Evolutionary conservation across 2,888 invertebrate genomes (phyloP).

Genomic region (Hemicrepidius hirtus): DNA sequence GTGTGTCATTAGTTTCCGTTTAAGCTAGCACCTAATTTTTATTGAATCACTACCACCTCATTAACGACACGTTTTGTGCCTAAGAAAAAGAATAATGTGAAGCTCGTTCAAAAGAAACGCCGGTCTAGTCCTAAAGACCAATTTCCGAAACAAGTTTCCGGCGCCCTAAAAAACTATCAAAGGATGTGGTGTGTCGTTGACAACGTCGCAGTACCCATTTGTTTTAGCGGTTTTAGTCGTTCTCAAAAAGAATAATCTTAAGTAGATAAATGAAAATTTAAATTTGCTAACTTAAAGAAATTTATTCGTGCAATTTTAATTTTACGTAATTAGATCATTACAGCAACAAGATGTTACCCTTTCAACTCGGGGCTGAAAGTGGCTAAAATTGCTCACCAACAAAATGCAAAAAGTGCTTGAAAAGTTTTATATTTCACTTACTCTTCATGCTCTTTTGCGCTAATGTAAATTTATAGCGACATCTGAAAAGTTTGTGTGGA

Average conservation of each 20-base stretch:
- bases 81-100: constrained; percentile 25
- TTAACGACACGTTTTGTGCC: background rate
- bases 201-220: constrained; percentile 3
- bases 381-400: constrained; percentile 10
- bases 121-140: constrained; percentile 62
- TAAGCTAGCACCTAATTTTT: constrained; percentile 4
- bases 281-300: background rate
- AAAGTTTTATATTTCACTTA: constrained; percentile 28
- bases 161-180: constrained; percentile 52
- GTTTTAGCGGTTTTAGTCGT: no score
- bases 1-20: constrained; percentile 15
- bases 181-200: constrained; percentile 35
- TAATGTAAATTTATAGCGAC: constrained; percentile 39
- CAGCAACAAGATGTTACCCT: constrained; percentile 6
- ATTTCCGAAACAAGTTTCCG: constrained; percentile 70
- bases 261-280: background rate
- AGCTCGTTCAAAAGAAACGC: constrained; percentile 16
- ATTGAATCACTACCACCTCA: constrained; percentile 22
- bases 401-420: constrained; percentile 30
- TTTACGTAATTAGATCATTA: constrained; percentile 1
- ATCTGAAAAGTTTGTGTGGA: constrained; percentile 37
- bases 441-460: constrained; percentile 28
- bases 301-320: constrained; percentile 6
- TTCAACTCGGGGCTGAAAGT: background rate
- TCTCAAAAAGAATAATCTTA: no score